Conservation (phyloP, 2,797 vertebrate species). For the Acanthopagrus latus region DNA sequence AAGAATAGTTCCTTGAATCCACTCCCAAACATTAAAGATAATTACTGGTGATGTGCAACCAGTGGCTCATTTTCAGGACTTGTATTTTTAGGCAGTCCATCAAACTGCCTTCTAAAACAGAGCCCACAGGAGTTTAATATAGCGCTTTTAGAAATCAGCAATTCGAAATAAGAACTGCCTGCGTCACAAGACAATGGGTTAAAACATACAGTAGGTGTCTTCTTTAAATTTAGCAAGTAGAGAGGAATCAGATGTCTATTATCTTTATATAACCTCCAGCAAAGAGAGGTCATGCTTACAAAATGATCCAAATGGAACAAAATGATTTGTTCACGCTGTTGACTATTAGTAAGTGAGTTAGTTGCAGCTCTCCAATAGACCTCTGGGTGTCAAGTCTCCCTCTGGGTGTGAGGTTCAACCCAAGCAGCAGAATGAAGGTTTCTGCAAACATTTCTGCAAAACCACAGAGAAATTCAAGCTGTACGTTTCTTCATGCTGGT, state of each 20-base stretch:
- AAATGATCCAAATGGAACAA: not conserved
- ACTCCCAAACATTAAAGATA: constrained; percentile 35
- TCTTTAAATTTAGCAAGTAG: not conserved
- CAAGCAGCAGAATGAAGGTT: too few relatives aligned
- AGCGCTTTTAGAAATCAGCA: constrained; percentile 1
- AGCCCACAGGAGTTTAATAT: constrained; percentile 9
- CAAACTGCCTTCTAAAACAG: constrained; percentile 35
- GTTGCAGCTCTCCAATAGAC: too few relatives aligned
- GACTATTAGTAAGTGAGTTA: too few relatives aligned
- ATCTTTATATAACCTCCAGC: not conserved
- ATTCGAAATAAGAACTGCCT: constrained; percentile 20
- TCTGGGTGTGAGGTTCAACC: too few relatives aligned
- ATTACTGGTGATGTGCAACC: constrained; percentile 42
- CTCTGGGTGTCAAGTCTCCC: too few relatives aligned
- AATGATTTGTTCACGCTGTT: not conserved
- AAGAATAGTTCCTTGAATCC: constrained; percentile 58
- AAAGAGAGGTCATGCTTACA: not conserved
- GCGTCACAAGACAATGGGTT: constrained; percentile 22
- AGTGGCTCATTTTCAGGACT: constrained; percentile 37
- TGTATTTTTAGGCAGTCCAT: constrained; percentile 53
- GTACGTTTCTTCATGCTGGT: too few relatives aligned
- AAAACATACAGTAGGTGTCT: not conserved
- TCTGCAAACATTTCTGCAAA: too few relatives aligned
- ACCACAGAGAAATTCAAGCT: too few relatives aligned
- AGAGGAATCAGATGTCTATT: not conserved